Conservation (phyloP, 2,888 invertebrate genomes). For the Limulus polyphemus region DNA sequence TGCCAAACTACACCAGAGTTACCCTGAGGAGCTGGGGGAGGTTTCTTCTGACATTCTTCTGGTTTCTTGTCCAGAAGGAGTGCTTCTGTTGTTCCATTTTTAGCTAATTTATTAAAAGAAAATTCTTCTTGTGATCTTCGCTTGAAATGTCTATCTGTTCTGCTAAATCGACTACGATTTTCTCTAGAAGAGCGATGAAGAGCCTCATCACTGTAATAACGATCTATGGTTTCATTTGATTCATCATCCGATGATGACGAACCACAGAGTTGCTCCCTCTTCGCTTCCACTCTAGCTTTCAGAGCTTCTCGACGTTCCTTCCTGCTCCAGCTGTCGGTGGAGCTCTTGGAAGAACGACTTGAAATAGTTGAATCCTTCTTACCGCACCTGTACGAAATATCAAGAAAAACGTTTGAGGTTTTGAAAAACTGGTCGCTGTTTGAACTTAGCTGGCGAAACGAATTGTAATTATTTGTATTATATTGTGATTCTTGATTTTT, state of each 20-base stretch:
- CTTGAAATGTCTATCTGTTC: background rate
- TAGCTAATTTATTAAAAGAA: background rate
- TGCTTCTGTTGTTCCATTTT: too few relatives aligned
- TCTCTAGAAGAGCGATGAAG: conserved; percentile 5
- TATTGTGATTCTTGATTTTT: background rate
- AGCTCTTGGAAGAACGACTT: conserved; percentile 13
- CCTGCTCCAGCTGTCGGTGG: conserved; percentile 21
- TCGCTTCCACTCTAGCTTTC: conserved; percentile 27
- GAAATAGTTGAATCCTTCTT: background rate
- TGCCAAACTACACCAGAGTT: too few relatives aligned
- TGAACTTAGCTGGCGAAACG: too few relatives aligned
- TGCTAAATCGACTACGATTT: background rate
- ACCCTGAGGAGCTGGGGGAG: too few relatives aligned
- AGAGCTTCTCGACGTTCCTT: conserved; percentile 24
- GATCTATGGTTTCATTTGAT: conserved; percentile 7
- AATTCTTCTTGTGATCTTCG: background rate
- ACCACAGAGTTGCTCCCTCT: conserved; percentile 16
- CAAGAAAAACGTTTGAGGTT: background rate
- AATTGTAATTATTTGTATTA: too few relatives aligned
- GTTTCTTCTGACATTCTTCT: too few relatives aligned
- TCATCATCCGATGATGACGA: conserved; percentile 44
- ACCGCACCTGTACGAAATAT: background rate
- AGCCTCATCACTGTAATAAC: conserved; percentile 18
- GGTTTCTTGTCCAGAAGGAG: too few relatives aligned
- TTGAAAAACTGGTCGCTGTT: too few relatives aligned